Percentiles rank a stretch among this genome's conserved stretches.
Evolutionary conservation across 2,797 vertebrate genomes (phyloP).

Genomic region (Natrix natrix): DNA sequence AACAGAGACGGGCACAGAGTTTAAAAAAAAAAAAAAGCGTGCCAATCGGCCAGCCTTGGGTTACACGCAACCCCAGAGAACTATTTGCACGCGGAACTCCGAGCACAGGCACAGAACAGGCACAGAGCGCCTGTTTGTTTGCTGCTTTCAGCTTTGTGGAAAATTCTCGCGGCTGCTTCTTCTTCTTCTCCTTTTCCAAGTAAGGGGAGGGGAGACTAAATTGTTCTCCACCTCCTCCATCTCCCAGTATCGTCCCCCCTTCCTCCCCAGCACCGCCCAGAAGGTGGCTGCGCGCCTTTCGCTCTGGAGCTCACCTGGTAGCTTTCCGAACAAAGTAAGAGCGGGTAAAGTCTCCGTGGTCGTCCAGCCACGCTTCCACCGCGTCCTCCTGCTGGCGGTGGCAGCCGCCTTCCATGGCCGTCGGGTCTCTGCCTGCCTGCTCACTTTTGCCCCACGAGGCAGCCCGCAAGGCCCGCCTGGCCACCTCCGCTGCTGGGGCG

Average conservation of each 20-base stretch:
- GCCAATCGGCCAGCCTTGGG: neutral
- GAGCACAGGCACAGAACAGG: too few relatives aligned
- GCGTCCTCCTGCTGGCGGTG: constrained; percentile 70
- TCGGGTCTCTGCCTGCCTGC: neutral
- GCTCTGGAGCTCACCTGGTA: constrained; percentile 80
- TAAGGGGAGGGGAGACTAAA: too few relatives aligned
- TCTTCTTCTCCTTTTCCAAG: too few relatives aligned
- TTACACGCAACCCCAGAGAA: neutral
- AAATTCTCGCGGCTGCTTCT: rapidly evolving
- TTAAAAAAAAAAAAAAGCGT: neutral
- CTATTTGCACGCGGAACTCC: neutral
- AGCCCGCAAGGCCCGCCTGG: constrained; percentile 24
- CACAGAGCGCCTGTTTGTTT: neutral
- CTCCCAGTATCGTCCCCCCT: neutral
- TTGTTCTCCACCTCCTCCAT: neutral
- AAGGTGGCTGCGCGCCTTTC: neutral
- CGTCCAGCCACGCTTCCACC: constrained; percentile 96
- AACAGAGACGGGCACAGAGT: neutral
- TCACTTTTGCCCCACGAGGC: neutral
- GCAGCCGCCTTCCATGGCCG: constrained; percentile 74
- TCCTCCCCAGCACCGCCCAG: neutral
- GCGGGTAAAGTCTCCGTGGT: constrained; percentile 86
- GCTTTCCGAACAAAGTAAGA: constrained; percentile 93
- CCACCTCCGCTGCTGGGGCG: constrained; percentile 53
- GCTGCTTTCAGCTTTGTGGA: neutral